A percentile compares a stretch with the other conserved stretches of the same genome.
These are phyloP conservation scores for Lepus townsendii DNA, from an alignment of 2,797 vertebrate species.

Conservation along the genomic window DNA sequence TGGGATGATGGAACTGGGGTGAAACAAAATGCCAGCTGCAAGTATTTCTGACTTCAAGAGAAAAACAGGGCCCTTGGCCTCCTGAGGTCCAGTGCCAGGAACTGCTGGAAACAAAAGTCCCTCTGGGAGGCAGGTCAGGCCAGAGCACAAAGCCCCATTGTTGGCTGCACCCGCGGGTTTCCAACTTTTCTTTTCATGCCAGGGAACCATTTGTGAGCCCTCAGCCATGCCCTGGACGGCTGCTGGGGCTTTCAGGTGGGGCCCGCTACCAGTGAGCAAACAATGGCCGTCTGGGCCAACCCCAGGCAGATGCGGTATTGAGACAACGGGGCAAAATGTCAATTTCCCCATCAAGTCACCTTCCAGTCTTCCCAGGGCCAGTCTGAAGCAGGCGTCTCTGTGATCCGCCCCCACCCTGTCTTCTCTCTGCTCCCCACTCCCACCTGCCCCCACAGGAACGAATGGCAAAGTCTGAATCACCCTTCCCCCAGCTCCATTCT, in stretches of 20 bases:
- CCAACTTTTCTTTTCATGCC: conserved; percentile 76
- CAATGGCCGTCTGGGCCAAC: conserved; percentile 3
- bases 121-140: conserved; percentile 68
- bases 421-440: not conserved
- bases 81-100: conserved; percentile 73
- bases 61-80: conserved; percentile 52
- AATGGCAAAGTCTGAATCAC: not conserved
- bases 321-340: conserved; percentile 50
- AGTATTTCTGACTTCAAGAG: conserved; percentile 75
- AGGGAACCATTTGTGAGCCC: conserved; percentile 59
- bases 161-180: conserved; percentile 68
- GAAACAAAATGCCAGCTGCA: conserved; percentile 75
- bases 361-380: not conserved
- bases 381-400: not conserved
- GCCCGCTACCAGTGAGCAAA: conserved; percentile 27
- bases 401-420: not conserved
- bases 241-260: conserved; percentile 76
- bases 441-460: too few relatives aligned
- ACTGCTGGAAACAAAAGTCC: conserved; percentile 71
- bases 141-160: conserved; percentile 80
- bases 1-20: conserved; percentile 48
- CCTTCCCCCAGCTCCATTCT: not conserved
- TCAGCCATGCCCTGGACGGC: conserved; percentile 56
- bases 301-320: not conserved
- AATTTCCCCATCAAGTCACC: not conserved